Conservation (phyloP, 2,113 vertebrate species). For the Catharus fuscescens region DNA sequence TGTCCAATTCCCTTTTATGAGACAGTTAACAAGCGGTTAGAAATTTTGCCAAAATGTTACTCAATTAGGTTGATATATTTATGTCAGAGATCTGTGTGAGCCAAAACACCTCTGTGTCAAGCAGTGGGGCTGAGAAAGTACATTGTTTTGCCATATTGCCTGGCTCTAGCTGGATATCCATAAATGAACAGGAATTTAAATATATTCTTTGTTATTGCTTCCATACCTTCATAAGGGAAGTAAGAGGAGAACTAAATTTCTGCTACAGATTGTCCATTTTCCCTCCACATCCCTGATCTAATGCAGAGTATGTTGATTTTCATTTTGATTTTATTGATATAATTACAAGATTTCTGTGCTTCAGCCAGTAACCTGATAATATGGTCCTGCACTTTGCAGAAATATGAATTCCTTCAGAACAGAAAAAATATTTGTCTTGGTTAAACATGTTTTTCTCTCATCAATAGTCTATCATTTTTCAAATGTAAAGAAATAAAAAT, state of each 20-base stretch:
- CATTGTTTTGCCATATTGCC: background rate
- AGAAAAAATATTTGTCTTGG: background rate
- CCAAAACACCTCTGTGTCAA: background rate
- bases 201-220: background rate
- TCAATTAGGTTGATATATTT: background rate
- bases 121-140: background rate
- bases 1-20: background rate
- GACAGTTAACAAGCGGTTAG: background rate
- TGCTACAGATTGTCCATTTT: background rate
- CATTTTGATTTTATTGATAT: background rate
- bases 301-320: background rate
- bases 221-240: background rate
- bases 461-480: background rate
- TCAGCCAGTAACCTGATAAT: background rate
- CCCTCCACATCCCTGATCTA: background rate
- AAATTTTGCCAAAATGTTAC: background rate
- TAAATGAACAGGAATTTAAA: background rate
- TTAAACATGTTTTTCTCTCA: background rate
- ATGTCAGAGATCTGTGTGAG: background rate
- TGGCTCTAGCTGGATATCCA: background rate
- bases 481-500: background rate
- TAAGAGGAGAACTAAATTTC: background rate
- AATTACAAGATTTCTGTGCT: background rate
- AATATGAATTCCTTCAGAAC: background rate
- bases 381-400: background rate